Base-by-base conservation (phyloP, 2,797 vertebrate species). In the Astyanax mexicanus region DNA sequence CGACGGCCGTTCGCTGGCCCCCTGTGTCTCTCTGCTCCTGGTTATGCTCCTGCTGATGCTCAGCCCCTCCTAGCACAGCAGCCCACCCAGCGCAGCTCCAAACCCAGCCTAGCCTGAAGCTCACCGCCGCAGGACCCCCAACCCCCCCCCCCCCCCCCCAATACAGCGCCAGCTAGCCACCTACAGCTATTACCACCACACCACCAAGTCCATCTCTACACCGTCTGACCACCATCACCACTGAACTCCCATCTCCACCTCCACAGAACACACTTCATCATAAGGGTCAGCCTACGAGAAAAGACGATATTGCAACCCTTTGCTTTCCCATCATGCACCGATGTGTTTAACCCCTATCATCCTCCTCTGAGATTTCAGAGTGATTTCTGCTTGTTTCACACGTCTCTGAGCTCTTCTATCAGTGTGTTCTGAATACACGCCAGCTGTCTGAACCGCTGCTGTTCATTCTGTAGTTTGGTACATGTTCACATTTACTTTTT, bases 1-100 rank as follows among this genome's bases (percentile, higher is more conserved):
- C 23, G 62, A 75, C 42, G 72, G 80, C 15, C 77, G 78, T 40
- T 58, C 37, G 45, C 77, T 83, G 67, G 72, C 72, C 13, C 81
- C 81, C 23, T 80, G 69, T 29, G 69, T 83, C 54, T 78, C 78
- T 55, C 69, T 81, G 49, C 57, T 77, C 55, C 21, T 85, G 75
- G 61, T 75, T 0, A 38, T 75, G 37, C 78, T 83, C 12, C 38
- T 81, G 57, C 44, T 75, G 27, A 77, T 83, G 42, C 60, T 84
- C 68, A 42, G 65, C 58, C 61, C 80, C 47, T 84, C 81, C 76
- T 85, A 85, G 84, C 84, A 83, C 67, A 35, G 57, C 42, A 29
- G 70, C 69, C 62, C 47, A 12, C 44, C 58, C 47, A 12, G 44
- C 58, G 15, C 47, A 13, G 69, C 49, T 19, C 19, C 58, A 25